Conservation (phyloP, 2,113 vertebrate genomes). For the Zapus hudsonius region DNA sequence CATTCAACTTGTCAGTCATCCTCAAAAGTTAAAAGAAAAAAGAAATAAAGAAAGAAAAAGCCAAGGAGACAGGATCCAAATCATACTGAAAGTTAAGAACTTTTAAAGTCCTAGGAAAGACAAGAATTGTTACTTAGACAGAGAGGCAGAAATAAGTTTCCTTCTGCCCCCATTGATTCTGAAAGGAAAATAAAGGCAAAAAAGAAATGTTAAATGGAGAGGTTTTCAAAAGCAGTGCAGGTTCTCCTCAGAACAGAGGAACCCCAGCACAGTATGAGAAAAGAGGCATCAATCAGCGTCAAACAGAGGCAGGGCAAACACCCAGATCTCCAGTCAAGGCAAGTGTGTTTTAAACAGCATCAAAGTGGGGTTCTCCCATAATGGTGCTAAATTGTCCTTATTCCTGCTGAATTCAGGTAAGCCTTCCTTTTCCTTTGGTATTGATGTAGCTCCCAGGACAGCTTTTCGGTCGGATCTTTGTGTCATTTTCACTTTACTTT, state of each 20-base stretch:
- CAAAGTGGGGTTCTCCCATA: background rate
- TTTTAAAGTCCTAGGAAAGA: background rate
- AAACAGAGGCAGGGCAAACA: background rate
- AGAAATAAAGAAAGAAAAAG: no score
- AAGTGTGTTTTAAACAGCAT: background rate
- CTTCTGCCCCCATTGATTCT: background rate
- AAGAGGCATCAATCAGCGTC: background rate
- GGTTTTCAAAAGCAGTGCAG: background rate
- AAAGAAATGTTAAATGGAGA: background rate
- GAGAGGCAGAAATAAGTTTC: background rate
- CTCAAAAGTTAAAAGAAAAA: background rate
- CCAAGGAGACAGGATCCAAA: background rate
- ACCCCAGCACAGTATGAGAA: background rate
- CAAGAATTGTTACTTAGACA: background rate
- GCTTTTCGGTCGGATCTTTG: background rate
- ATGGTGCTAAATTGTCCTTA: background rate
- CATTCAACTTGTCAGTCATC: constrained; percentile 14
- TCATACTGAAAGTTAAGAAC: no score
- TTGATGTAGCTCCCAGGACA: background rate
- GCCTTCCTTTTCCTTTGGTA: background rate
- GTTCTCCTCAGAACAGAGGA: background rate
- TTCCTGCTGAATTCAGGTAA: no score
- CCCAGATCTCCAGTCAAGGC: background rate
- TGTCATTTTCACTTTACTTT: background rate
- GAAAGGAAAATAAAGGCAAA: background rate